Conservation (phyloP, 2,888 invertebrate genomes). For the Agrochola lota region DNA sequence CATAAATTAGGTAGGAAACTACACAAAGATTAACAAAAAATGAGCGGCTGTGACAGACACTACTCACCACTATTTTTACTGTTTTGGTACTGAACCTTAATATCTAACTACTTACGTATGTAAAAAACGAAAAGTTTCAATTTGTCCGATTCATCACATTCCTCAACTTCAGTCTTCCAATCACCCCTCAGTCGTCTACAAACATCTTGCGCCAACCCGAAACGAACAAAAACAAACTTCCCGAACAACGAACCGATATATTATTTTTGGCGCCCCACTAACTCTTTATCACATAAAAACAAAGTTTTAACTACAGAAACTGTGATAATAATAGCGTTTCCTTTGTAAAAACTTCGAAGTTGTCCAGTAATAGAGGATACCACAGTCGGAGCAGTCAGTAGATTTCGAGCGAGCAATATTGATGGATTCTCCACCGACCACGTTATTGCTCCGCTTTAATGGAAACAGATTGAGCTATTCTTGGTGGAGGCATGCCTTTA, state of each 20-base stretch:
- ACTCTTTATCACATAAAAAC: constrained; percentile 49
- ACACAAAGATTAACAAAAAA: background rate
- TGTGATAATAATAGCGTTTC: constrained; percentile 48
- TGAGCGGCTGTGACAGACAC: no score
- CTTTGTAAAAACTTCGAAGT: constrained; percentile 43
- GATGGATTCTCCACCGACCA: constrained; percentile 65
- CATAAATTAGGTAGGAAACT: background rate
- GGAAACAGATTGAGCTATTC: constrained; percentile 72
- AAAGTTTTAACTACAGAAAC: constrained; percentile 54
- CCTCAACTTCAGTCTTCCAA: background rate
- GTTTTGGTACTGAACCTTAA: background rate
- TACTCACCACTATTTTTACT: background rate
- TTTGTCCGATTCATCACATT: background rate
- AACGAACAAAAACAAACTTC: constrained; percentile 22
- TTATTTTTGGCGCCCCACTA: constrained; percentile 37
- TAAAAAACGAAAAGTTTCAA: background rate
- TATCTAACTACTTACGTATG: background rate
- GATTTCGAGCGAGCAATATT: constrained; percentile 66
- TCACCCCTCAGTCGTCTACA: background rate
- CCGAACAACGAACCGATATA: constrained; percentile 16
- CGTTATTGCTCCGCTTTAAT: constrained; percentile 69
- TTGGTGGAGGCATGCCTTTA: constrained; percentile 61
- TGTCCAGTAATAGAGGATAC: constrained; percentile 55
- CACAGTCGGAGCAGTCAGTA: constrained; percentile 53
- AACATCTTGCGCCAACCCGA: background rate